Evolutionary conservation across 2,888 invertebrate genomes (phyloP).

Genomic region (Congeria kusceri): DNA sequence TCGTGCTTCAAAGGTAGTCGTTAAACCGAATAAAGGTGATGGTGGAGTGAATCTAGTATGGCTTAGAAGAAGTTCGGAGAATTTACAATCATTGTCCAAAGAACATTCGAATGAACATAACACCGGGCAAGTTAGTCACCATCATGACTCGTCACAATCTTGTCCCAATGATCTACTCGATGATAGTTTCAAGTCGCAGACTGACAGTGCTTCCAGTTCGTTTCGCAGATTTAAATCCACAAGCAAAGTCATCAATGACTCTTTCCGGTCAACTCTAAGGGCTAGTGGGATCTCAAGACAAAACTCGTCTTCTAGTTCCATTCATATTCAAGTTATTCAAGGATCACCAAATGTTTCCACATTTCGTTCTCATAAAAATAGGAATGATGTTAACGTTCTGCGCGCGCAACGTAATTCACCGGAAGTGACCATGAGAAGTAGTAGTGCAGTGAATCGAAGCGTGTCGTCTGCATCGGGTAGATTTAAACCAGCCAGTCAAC

Average conservation of each 20-base stretch:
- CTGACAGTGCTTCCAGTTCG: slow-evolving; percentile 1
- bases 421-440: slow-evolving; percentile 6
- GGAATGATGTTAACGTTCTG: not conserved
- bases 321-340: not conserved
- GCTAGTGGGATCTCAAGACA: slow-evolving; percentile 11
- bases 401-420: no score
- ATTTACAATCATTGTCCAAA: slow-evolving; percentile 11
- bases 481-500: slow-evolving; percentile 54
- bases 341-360: not conserved
- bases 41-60: slow-evolving; percentile 42
- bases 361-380: not conserved
- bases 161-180: not conserved
- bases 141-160: not conserved
- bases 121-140: slow-evolving; percentile 17
- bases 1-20: not conserved
- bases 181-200: slow-evolving; percentile 26
- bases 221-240: slow-evolving; percentile 49
- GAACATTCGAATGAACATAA: slow-evolving; percentile 32
- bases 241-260: slow-evolving; percentile 53
- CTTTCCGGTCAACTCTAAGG: slow-evolving; percentile 42
- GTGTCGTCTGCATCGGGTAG: slow-evolving; percentile 32
- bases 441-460: slow-evolving; percentile 8
- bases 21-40: slow-evolving; percentile 9
- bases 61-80: slow-evolving; percentile 42
- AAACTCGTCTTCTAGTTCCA: not conserved